Base-by-base conservation (phyloP, 2,113 vertebrate species). In the Ranitomeya imitator region DNA sequence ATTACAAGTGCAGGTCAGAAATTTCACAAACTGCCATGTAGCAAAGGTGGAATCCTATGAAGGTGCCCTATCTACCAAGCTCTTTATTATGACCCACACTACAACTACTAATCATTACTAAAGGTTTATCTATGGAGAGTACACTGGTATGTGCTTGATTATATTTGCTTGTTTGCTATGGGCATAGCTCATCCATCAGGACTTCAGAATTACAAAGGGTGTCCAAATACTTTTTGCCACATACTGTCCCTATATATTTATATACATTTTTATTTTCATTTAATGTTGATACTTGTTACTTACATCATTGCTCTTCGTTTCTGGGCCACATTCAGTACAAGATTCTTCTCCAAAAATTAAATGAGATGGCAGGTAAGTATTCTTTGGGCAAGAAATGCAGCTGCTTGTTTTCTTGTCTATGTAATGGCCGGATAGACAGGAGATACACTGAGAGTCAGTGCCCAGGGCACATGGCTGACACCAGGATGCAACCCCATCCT, bases 401-500 rank as follows among this genome's bases (percentile, higher is more conserved):
- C 79, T 82, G 16, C 96, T 97, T 0, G 94, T 95, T 83, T 90
- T 82, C 0, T 63, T 94, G 74, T 96, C 91, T 86, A 99, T 94
- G 91, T 96, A 96, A 89, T 95, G 92, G 26, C 97, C 97, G 1
- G 92, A 89, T 9, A 96, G 95, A 85, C 98, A 99, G 3, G 96
- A 94, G 14, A 97, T 94, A 0, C 98, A 99, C 91, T 95, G 92
- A 0, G 96, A 95, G 60, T 91, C 93, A 4, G 90, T 7, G 1
- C 91, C 71, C 12, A 96, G 90, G 61, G 96, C 96, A 19, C 98
- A 99, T 18, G 88, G 96, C 8, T 93, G 96, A 90, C 98, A 99
- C 90, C 95, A 94, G 3, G 97, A 98, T 18, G 98, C 96, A 86
- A 98, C 97, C 0, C 97, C 97, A 0, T 94, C 95, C 0, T 97